Evolutionary conservation across 1,140 invertebrate species (phyloP).

Genomic region (Hylyphantes graminicola): DNA sequence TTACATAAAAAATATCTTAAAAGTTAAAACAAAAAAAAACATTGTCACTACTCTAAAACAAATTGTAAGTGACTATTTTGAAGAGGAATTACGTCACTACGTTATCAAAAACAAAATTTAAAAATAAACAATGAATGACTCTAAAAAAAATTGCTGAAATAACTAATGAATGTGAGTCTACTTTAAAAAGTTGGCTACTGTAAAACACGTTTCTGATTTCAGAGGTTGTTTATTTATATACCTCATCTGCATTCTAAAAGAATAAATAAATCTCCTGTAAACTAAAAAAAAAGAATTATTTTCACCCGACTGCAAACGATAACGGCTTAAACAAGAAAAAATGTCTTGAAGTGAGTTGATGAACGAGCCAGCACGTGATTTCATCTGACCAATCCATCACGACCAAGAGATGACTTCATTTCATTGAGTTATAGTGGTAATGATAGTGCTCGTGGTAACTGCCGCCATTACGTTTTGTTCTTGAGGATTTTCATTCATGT

Average conservation of each 20-base stretch:
- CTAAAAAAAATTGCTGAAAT: too few species aligned
- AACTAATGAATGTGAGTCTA: too few species aligned
- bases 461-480: background rate
- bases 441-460: conserved; percentile 11
- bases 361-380: conserved; percentile 48
- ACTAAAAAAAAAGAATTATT: conserved; percentile 28
- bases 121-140: too few species aligned
- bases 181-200: too few species aligned
- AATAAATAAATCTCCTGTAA: conserved; percentile 51
- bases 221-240: too few species aligned
- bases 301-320: conserved; percentile 28
- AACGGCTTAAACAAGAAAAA: conserved; percentile 22
- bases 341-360: conserved; percentile 15
- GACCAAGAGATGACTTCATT: conserved; percentile 33
- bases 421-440: conserved; percentile 54
- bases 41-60: too few species aligned
- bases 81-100: too few species aligned
- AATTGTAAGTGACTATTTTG: too few species aligned
- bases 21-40: too few species aligned
- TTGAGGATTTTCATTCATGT: conserved; percentile 1
- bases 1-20: too few species aligned
- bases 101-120: too few species aligned
- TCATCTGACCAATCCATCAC: conserved; percentile 47
- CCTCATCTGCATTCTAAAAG: background rate
- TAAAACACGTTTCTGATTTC: too few species aligned